Conservation (phyloP, 2,113 vertebrate species). For the Gila orcuttii region DNA sequence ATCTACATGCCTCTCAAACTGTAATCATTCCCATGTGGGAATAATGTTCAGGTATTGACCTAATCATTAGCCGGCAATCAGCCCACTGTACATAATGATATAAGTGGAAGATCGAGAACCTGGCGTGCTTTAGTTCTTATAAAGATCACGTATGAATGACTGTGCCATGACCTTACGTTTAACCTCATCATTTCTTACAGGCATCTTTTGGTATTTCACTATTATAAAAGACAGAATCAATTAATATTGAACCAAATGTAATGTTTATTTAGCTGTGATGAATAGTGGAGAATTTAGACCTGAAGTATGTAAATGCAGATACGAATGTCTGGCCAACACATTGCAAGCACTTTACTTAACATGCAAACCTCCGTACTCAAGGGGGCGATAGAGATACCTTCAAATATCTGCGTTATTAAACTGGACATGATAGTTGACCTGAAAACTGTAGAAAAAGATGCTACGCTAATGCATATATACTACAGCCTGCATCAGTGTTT, state of each 20-base stretch:
- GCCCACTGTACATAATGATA: slow-evolving; percentile 37
- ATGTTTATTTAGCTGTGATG: slow-evolving; percentile 7
- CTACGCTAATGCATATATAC: background rate
- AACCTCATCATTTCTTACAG: slow-evolving; percentile 12
- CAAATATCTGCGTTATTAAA: background rate
- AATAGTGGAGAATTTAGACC: background rate
- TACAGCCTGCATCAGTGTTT: background rate
- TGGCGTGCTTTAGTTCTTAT: background rate
- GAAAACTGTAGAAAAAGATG: background rate
- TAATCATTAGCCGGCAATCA: slow-evolving; percentile 42
- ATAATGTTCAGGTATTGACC: slow-evolving; percentile 48
- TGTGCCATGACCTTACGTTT: background rate
- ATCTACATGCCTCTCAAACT: slow-evolving; percentile 37
- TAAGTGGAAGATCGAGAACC: background rate
- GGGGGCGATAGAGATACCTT: background rate
- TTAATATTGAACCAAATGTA: background rate
- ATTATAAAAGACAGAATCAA: slow-evolving; percentile 6
- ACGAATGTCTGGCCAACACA: background rate
- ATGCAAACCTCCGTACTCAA: background rate
- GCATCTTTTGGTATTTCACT: background rate
- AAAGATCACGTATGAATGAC: background rate
- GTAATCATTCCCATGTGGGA: slow-evolving; percentile 28
- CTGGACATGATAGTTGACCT: background rate
- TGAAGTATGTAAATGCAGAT: background rate
- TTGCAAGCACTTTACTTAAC: background rate